phyloP scores from a whole-genome alignment of 1,140 invertebrate genomes.

The Anoplolepis gracilipes region DNA sequence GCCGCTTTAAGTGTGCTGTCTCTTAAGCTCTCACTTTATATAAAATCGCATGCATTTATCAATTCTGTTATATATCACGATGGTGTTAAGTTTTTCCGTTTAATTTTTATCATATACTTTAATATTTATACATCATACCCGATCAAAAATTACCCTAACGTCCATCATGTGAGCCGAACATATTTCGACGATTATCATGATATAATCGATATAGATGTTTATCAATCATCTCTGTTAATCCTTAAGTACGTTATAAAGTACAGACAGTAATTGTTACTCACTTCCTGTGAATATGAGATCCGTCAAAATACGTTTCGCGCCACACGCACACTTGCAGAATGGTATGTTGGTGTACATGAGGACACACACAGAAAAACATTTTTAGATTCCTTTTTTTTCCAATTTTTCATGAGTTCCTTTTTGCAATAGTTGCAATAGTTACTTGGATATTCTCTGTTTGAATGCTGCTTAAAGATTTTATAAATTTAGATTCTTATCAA shows the following conservation, averaged over 20 bases:
- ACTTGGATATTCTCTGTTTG: conserved; percentile 79
- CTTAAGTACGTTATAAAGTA: conserved; percentile 24
- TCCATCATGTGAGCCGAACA: conserved; percentile 76
- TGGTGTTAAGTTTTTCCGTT: conserved; percentile 67
- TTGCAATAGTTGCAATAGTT: conserved; percentile 75
- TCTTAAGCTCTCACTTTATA: conserved; percentile 77
- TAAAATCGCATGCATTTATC: conserved; percentile 66
- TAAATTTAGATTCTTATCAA: conserved; percentile 80
- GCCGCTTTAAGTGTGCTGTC: conserved; percentile 84
- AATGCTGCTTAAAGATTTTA: conserved; percentile 85
- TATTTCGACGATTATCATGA: conserved; percentile 78
- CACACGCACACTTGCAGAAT: conserved; percentile 85
- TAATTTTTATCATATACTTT: conserved; percentile 67
- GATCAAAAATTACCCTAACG: conserved; percentile 74
- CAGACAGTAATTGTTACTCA: conserved; percentile 4
- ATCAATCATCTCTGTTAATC: conserved; percentile 35
- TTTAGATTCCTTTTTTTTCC: conserved; percentile 79
- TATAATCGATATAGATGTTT: conserved; percentile 14
- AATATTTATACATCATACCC: conserved; percentile 77
- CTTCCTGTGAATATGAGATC: conserved; percentile 31
- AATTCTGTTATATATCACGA: conserved; percentile 58
- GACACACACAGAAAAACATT: conserved; percentile 84
- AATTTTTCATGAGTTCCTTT: conserved; percentile 73
- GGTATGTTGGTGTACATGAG: conserved; percentile 87
- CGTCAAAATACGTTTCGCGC: conserved; percentile 81